Evolutionary conservation across 2,113 vertebrate genomes (phyloP), one percentile per base, ranked within the genome.

Genomic region (Cheilinus undulatus): DNA sequence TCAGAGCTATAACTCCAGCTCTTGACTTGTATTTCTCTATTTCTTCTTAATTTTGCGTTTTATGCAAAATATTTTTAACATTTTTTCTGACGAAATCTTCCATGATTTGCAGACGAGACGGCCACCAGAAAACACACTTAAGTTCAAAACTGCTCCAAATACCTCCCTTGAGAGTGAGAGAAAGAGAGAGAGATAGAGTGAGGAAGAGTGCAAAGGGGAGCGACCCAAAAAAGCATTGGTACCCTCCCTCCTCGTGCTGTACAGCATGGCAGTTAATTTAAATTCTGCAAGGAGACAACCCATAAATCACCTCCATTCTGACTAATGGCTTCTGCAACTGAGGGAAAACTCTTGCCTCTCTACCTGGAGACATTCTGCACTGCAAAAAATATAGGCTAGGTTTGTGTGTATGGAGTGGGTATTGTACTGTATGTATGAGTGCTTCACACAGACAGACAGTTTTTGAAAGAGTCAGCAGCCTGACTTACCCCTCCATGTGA

Each of bases 251-350:
- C 53, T 69, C 66, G 73, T 68, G 50, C 82, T 38, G 23, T 82
- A 88, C 85, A 80, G 82, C 85, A 85, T 80, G 84, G 92, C 86
- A 92, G 91, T 92, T 94, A 88, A 93, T 93, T 93, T 94, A 92
- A 92, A 94, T 94, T 93, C 91, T 86, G 90, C 85, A 87, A 89
- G 83, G 92, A 92, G 91, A 92, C 89, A 89, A 89, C 90, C 91
- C 90, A 94, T 94, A 94, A 94, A 94, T 94, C 93, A 94, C 86
- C 89, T 91, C 85, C 88, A 88, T 92, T 87, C 91, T 93, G 93
- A 94, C 93, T 94, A 94, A 94, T 94, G 92, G 93, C 86, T 91
- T 91, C 89, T 90, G 88, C 89, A 86, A 87, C 92, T 88, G 78
- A 87, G 90, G 90, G 92, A 93, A 93, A 92, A 92, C 90, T 88